A percentile compares a stretch with the other conserved stretches of the same genome.
Evolutionary conservation across 2,797 vertebrate genomes (phyloP).

Genomic region (Argentina silus): DNA sequence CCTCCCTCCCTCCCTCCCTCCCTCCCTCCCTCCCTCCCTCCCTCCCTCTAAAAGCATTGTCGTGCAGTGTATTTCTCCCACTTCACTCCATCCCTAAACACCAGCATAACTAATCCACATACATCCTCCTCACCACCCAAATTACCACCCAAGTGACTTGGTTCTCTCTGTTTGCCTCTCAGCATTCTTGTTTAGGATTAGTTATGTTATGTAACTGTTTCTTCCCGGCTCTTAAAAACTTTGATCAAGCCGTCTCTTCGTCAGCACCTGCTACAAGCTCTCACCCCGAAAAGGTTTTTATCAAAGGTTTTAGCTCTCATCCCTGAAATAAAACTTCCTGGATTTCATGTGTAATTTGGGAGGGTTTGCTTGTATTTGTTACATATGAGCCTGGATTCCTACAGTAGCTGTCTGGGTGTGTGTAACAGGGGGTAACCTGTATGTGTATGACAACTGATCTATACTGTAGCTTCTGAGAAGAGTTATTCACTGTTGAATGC

Average conservation of each 20-base stretch:
- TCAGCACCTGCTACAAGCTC: constrained; percentile 1
- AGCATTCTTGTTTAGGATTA: constrained; percentile 24
- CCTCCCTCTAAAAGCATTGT: not conserved
- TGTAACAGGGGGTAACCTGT: not conserved
- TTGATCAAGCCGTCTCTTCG: constrained; percentile 1
- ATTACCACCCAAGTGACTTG: constrained; percentile 58
- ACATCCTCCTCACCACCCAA: not conserved
- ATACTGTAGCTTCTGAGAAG: not conserved
- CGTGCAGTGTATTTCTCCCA: not conserved
- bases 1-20: not conserved
- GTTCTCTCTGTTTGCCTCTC: constrained; percentile 72
- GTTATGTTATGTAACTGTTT: constrained; percentile 7
- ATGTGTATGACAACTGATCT: not conserved
- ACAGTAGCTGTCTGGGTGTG: too few species aligned
- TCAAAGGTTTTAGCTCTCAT: too few species aligned
- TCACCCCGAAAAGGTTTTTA: constrained; percentile 3
- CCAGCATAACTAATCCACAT: not conserved
- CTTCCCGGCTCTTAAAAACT: not conserved
- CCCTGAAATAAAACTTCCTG: constrained; percentile 4
- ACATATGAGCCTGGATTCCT: not conserved
- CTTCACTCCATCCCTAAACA: not conserved
- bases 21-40: not conserved
- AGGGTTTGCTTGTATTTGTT: not conserved
- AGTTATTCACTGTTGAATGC: not conserved
- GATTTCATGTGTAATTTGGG: not conserved